Evolutionary conservation across 2,888 invertebrate species (phyloP), one percentile per base, ranked within the genome.

Genomic region (Ophion costatus): DNA sequence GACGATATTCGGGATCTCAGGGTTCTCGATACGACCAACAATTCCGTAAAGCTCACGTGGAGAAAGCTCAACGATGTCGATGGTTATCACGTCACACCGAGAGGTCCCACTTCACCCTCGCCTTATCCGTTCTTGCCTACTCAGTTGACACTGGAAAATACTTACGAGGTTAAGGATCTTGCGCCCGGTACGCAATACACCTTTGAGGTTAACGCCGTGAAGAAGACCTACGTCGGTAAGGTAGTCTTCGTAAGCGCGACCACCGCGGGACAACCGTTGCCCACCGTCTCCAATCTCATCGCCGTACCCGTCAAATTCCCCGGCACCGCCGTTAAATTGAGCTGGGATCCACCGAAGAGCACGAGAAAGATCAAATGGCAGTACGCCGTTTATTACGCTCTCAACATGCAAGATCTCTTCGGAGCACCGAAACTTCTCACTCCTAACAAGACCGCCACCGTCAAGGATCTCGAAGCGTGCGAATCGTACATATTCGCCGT

Each of bases 331-430:
- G 96, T 97, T 0, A 95, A 95, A 87, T 90, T 98, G 20, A 94
- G 94, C 10, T 98, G 98, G 97, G 94, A 95, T 17, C 94, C 95
- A 10, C 96, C 97, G 0, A 94, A 94, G 29, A 95, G 94, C 59
- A 93, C 94, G 0, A 93, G 95, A n/a, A 96, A 95, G 85, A 92
- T 94, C 9, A 94, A 94, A 66, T 96, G 95, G 95, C 90, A 91
- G 57, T 98, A 97, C 91, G 97, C 96, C 24, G 94, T 97, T 63
- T 96, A 97, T 92, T 97, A 97, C 89, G 96, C 96, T 0, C 93
- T 95, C 4, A 94, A 91, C 88, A 95, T 94, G 90, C 94, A 95
- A 7, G 95, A 96, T 83, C 94, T 96, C 22, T 94, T 95, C 71
- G 95, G 95, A 93, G 95, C 94, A 83, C 93, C 94, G 11, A 94